Conservation (phyloP, 2,113 vertebrate species). For the Ariopsis seemanni region DNA sequence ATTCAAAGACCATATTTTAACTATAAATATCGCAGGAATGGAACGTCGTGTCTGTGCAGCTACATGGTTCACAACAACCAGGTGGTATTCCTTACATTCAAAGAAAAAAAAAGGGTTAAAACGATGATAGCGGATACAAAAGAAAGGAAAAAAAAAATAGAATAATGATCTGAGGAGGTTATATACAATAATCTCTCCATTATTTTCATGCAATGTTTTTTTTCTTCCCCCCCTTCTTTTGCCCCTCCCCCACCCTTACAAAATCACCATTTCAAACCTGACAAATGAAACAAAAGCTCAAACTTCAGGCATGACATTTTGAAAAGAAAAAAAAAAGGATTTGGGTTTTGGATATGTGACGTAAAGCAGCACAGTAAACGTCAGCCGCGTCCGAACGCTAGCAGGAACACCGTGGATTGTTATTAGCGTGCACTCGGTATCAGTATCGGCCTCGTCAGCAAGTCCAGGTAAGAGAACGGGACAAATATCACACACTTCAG, state of each 20-base stretch:
- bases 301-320: background rate
- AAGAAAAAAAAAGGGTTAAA: slow-evolving; percentile 18
- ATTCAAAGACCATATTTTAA: slow-evolving; percentile 25
- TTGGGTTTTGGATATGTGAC: background rate
- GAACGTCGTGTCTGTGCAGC: slow-evolving; percentile 45
- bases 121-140: slow-evolving; percentile 21
- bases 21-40: slow-evolving; percentile 46
- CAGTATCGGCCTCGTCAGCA: background rate
- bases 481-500: background rate
- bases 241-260: background rate
- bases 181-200: slow-evolving; percentile 30
- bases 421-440: background rate
- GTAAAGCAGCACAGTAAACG: background rate
- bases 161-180: slow-evolving; percentile 9
- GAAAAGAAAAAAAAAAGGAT: background rate
- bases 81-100: slow-evolving; percentile 23
- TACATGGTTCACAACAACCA: slow-evolving; percentile 35
- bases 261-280: background rate
- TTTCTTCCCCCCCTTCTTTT: background rate
- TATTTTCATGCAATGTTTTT: slow-evolving; percentile 15
- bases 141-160: background rate
- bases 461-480: background rate
- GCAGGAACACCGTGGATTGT: background rate
- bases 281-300: slow-evolving; percentile 5
- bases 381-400: background rate